These are phyloP conservation scores for Acipenser ruthenus DNA, from an alignment of 2,797 vertebrate genomes.

Conservation along the genomic window DNA sequence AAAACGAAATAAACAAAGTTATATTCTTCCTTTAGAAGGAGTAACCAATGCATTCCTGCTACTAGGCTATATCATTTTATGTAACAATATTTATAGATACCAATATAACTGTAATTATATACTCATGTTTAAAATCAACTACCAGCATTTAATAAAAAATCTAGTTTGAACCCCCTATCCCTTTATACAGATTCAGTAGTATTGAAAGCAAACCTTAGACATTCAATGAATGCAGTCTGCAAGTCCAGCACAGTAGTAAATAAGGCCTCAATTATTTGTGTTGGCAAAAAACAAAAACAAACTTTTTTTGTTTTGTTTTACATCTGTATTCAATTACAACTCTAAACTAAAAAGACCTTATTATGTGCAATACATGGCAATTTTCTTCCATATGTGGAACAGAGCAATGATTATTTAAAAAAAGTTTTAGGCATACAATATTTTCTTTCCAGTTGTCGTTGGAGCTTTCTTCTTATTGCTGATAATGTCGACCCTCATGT, in stretches of 20 bases:
- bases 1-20: constrained; percentile 46
- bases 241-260: constrained; percentile 78
- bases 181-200: constrained; percentile 94
- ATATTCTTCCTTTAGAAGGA: constrained; percentile 47
- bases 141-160: constrained; percentile 62
- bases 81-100: constrained; percentile 59
- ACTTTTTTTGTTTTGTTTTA: too few relatives aligned
- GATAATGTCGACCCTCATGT: constrained; percentile 59
- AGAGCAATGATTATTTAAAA: constrained; percentile 42
- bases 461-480: constrained; percentile 16
- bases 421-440: constrained; percentile 28
- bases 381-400: constrained; percentile 54
- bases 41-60: constrained; percentile 43
- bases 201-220: constrained; percentile 54
- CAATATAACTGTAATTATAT: constrained; percentile 59
- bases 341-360: constrained; percentile 40
- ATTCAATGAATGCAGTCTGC: constrained; percentile 25
- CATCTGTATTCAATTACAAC: constrained; percentile 48
- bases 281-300: constrained; percentile 62
- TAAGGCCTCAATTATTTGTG: constrained; percentile 81
- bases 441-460: constrained; percentile 9
- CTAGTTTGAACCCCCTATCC: constrained; percentile 39
- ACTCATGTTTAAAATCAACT: constrained; percentile 69
- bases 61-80: constrained; percentile 44
- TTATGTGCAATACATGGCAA: constrained; percentile 67